A percentile compares a stretch with the other conserved stretches of the same genome.
These are phyloP conservation scores for Subanguina moxae DNA, from an alignment of 1,140 invertebrate genomes.

Conservation along the genomic window DNA sequence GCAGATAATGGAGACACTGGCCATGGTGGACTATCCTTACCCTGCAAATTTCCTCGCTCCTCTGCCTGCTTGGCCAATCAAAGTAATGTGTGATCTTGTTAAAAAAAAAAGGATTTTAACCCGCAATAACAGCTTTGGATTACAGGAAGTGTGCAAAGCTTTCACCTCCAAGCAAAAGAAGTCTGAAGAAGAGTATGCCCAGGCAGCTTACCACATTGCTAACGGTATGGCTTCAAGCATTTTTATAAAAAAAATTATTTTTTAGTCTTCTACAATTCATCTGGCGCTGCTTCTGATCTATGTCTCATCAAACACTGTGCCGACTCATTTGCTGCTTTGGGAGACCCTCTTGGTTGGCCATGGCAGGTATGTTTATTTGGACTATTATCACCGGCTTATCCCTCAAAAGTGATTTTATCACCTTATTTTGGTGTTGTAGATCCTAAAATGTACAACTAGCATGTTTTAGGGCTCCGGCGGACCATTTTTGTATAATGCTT, in stretches of 20 bases:
- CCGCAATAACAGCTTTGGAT: too few relatives aligned
- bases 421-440: too few relatives aligned
- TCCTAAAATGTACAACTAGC: too few relatives aligned
- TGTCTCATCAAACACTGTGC: slow-evolving; percentile 13
- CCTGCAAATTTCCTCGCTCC: slow-evolving; percentile 61
- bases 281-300: slow-evolving; percentile 15
- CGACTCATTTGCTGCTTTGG: slow-evolving; percentile 28
- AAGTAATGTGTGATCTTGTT: too few relatives aligned
- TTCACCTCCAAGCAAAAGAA: slow-evolving; percentile 12
- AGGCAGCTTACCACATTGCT: slow-evolving; percentile 34
- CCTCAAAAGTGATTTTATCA: too few relatives aligned
- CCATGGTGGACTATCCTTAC: slow-evolving; percentile 64
- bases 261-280: slow-evolving; percentile 30
- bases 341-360: slow-evolving; percentile 41
- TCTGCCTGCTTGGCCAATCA: slow-evolving; percentile 66
- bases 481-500: too few relatives aligned
- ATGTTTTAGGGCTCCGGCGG: too few relatives aligned
- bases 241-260: not conserved
- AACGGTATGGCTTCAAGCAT: slow-evolving; percentile 20
- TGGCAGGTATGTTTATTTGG: slow-evolving; percentile 37
- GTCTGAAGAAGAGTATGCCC: slow-evolving; percentile 24
- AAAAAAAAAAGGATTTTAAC: not conserved
- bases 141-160: slow-evolving; percentile 39
- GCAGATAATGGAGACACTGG: slow-evolving; percentile 54
- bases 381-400: not conserved